Evolutionary conservation across 2,888 invertebrate genomes (phyloP).

Genomic region (Callyntrura guangdongensis): DNA sequence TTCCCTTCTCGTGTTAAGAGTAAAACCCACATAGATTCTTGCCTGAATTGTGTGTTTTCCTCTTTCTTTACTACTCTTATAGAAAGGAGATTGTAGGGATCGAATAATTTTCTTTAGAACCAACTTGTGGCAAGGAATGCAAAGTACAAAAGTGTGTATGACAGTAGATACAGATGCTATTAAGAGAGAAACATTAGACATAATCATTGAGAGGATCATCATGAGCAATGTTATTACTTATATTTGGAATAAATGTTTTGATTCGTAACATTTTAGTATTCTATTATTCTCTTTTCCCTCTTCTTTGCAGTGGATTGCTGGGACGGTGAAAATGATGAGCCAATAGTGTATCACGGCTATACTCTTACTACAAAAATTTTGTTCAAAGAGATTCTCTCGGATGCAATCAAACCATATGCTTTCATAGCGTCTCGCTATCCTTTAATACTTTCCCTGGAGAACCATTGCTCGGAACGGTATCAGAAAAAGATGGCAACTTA

Average conservation of each 20-base stretch:
- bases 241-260: slow-evolving; percentile 60
- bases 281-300: slow-evolving; percentile 14
- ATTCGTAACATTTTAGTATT: slow-evolving; percentile 31
- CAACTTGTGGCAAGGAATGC: not conserved
- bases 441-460: slow-evolving; percentile 87
- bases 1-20: slow-evolving; percentile 10
- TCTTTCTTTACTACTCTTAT: not conserved
- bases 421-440: slow-evolving; percentile 87
- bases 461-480: slow-evolving; percentile 87
- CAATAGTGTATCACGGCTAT: slow-evolving; percentile 88
- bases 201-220: slow-evolving; percentile 57
- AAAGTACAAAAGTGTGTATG: not conserved
- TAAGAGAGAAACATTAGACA: slow-evolving; percentile 55
- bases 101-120: not conserved
- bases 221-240: slow-evolving; percentile 82
- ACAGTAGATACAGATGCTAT: slow-evolving; percentile 25
- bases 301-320: slow-evolving; percentile 88
- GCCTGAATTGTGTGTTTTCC: not conserved
- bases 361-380: slow-evolving; percentile 87
- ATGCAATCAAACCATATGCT: slow-evolving; percentile 87
- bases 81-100: not conserved
- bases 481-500: slow-evolving; percentile 86
- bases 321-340: slow-evolving; percentile 88
- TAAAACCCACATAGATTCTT: slow-evolving; percentile 10
- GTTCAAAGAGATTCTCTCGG: slow-evolving; percentile 86